Base-by-base conservation (phyloP, 2,113 vertebrate genomes). In the Myiopsitta monachus region DNA sequence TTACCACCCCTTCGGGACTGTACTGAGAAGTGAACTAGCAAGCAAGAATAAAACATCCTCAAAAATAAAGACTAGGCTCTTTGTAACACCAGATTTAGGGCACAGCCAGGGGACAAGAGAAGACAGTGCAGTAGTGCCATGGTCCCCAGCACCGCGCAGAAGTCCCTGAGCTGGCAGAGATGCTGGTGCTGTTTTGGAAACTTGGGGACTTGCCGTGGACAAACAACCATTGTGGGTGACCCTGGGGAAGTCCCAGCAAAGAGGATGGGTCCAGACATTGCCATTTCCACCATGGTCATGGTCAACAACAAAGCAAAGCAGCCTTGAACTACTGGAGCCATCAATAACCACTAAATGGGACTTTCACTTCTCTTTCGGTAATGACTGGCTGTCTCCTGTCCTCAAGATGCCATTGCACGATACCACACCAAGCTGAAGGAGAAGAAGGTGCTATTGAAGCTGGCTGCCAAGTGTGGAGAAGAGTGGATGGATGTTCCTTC, bases 91-190 rank as follows among this genome's bases (percentile, higher is more conserved):
- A 52, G 43, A 9, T 83, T 46, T 2, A 43, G 54, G 77, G 43
- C n/a, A 47, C 16, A 55, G 46, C 30, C 69, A 51, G 6, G 44
- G 39, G 22, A 21, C 69, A 84, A 69, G 49, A 82, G 59, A 59
- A 63, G 44, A 68, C 33, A 6, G 0, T 3, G 14, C 2, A 7
- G 16, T 21, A 31, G 33, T 49, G 55, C 47, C 7, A 0, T 13
- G 18, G 49, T 77, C 6, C 36, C 79, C 79, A 95, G 70, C 39
- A 74, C 30, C 28, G 22, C 1, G 0, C 5, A 7, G 54, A 90
- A 82, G 46, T 73, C 72, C 18, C 26, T 33, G 63, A 83, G 67
- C 57, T 75, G 43, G 43, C 7, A 31, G 46, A 78, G 70, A 49
- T 27, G 55, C 8, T 7, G 49, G 21, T 1, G 5, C n/a, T 8